phyloP scores from a whole-genome alignment of 2,113 vertebrate species.

The Athene noctua region DNA sequence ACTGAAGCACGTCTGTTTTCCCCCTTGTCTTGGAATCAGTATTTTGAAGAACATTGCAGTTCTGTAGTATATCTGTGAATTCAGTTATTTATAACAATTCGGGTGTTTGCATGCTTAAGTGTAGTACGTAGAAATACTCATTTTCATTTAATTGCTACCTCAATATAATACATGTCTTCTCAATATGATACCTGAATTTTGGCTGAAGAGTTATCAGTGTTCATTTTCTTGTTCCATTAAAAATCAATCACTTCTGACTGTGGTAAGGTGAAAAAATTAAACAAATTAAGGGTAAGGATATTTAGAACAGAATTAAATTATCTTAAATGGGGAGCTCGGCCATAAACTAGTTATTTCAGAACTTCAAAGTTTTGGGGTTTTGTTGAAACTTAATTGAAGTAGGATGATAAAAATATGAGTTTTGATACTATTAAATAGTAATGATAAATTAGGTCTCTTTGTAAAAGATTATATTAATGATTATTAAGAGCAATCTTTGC shows the following conservation, averaged over 20 bases:
- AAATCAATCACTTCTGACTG: not conserved
- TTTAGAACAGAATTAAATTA: not conserved
- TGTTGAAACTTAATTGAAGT: not conserved
- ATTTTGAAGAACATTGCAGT: not conserved
- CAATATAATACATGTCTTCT: not conserved
- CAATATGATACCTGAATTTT: not conserved
- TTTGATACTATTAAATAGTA: not conserved
- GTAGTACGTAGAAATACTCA: not conserved
- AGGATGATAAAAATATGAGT: not conserved
- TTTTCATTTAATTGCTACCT: not conserved
- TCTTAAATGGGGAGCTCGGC: not conserved
- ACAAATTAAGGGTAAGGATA: not conserved
- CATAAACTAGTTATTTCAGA: not conserved
- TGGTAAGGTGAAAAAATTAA: not conserved
- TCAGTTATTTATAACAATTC: not conserved
- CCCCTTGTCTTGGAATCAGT: not conserved
- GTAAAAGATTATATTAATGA: not conserved
- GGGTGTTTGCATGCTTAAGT: not conserved
- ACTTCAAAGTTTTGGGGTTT: not conserved
- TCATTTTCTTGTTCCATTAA: not conserved
- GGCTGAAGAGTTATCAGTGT: not conserved
- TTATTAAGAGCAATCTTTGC: not conserved
- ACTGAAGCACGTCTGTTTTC: not conserved
- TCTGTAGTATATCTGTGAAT: not conserved
- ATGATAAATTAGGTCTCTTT: not conserved